Conservation (phyloP, 2,113 vertebrate species). For the Tonatia bakeri region DNA sequence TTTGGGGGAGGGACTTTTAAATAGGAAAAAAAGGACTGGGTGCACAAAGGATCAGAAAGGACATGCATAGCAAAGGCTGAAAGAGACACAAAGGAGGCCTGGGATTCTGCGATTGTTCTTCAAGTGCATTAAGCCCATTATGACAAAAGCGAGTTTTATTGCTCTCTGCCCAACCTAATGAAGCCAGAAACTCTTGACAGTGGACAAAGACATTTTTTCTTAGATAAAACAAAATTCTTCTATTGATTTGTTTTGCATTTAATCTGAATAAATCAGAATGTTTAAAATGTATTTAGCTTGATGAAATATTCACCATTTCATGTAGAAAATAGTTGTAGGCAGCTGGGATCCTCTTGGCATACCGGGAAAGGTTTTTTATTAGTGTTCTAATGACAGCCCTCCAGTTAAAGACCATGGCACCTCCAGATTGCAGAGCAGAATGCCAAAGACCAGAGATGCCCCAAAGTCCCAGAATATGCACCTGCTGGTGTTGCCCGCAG, state of each 20-base stretch:
- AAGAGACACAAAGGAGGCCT: constrained; percentile 59
- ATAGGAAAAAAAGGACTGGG: not conserved
- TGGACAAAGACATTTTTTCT: constrained; percentile 67
- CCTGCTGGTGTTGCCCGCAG: accelerated
- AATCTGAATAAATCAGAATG: constrained; percentile 73
- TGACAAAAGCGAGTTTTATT: constrained; percentile 57
- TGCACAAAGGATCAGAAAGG: constrained; percentile 61
- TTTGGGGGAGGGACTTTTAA: not conserved
- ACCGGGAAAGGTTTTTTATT: accelerated
- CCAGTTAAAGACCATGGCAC: accelerated
- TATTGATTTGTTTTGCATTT: constrained; percentile 74
- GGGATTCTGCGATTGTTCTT: constrained; percentile 55
- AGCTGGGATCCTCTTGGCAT: too few relatives aligned
- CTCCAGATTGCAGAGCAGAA: not conserved
- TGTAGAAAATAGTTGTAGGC: not conserved
- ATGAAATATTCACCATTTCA: constrained; percentile 72
- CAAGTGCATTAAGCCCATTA: constrained; percentile 63
- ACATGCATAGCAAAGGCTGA: constrained; percentile 58
- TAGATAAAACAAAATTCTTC: constrained; percentile 71
- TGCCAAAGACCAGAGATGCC: accelerated
- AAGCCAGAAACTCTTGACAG: constrained; percentile 72
- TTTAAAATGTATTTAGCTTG: constrained; percentile 66
- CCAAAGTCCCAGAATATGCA: accelerated
- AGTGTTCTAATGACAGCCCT: not conserved
- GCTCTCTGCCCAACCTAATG: constrained; percentile 54